A percentile compares a stretch with the other conserved stretches of the same genome.
These are phyloP conservation scores for Eulithis prunata DNA, from an alignment of 2,888 invertebrate species.

Conservation along the genomic window DNA sequence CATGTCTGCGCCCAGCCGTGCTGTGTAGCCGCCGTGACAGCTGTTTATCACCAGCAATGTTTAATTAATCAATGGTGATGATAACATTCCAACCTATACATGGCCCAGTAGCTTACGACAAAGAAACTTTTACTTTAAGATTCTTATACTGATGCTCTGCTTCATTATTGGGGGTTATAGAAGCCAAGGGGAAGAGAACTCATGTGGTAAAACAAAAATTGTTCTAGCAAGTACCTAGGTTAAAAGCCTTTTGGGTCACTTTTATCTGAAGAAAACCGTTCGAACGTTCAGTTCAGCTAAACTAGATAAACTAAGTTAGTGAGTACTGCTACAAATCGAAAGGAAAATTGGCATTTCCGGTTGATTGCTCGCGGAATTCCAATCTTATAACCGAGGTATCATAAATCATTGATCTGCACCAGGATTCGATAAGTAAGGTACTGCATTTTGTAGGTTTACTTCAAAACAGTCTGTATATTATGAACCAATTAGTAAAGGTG, in stretches of 20 bases:
- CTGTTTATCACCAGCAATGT: slow-evolving; percentile 39
- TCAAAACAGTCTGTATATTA: slow-evolving; percentile 12
- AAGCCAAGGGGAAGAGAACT: too few relatives aligned
- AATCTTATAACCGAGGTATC: slow-evolving; percentile 1
- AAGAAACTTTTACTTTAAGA: not conserved
- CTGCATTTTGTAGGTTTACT: not conserved
- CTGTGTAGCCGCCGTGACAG: slow-evolving; percentile 46
- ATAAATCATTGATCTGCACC: not conserved
- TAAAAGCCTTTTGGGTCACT: too few relatives aligned
- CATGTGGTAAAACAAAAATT: too few relatives aligned
- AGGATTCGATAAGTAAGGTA: too few relatives aligned
- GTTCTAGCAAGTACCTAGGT: too few relatives aligned
- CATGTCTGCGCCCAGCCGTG: slow-evolving; percentile 1
- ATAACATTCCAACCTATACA: slow-evolving; percentile 20
- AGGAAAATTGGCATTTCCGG: slow-evolving; percentile 13
- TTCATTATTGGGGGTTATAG: too few relatives aligned
- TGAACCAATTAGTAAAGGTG: slow-evolving; percentile 10
- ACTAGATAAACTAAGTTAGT: not conserved
- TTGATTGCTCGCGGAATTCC: slow-evolving; percentile 13
- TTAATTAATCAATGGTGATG: slow-evolving; percentile 35
- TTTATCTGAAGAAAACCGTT: too few relatives aligned
- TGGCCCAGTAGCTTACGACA: not conserved
- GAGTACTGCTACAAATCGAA: not conserved
- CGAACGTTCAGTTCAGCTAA: too few relatives aligned
- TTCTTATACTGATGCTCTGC: not conserved